These are phyloP conservation scores for Conus ventricosus DNA, from an alignment of 1,140 invertebrate genomes.

Conservation along the genomic window DNA sequence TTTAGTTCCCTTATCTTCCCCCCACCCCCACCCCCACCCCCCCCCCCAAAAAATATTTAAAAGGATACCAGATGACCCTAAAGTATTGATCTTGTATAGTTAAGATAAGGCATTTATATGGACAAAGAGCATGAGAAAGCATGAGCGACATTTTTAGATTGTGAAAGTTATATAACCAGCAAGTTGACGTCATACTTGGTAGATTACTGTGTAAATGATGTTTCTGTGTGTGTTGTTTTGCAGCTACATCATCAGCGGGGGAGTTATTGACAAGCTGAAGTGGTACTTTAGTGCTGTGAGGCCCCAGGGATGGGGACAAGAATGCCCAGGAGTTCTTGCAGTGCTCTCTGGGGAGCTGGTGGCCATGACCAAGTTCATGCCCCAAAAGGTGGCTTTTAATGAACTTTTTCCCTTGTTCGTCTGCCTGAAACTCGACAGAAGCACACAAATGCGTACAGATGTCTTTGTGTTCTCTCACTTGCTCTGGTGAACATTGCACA, in stretches of 20 bases:
- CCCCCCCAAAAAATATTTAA: too few relatives aligned
- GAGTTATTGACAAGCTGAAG: conserved; percentile 82
- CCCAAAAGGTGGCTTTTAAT: conserved; percentile 68
- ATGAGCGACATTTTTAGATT: too few relatives aligned
- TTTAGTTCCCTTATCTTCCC: too few relatives aligned
- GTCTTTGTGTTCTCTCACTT: too few relatives aligned
- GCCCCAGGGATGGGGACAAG: conserved; percentile 79
- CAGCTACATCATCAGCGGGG: conserved; percentile 82
- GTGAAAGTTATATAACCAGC: too few relatives aligned
- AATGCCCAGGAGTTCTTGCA: conserved; percentile 77
- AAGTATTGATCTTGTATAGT: too few relatives aligned
- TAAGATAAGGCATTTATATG: too few relatives aligned
- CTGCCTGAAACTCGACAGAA: background rate
- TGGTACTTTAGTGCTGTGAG: conserved; percentile 80
- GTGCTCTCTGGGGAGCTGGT: conserved; percentile 79
- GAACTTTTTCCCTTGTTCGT: background rate
- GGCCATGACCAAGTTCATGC: conserved; percentile 77
- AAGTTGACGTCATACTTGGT: too few relatives aligned
- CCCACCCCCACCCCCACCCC: too few relatives aligned
- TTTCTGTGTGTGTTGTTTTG: conserved; percentile 48
- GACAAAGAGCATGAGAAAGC: background rate
- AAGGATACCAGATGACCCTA: too few relatives aligned
- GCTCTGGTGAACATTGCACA: too few relatives aligned
- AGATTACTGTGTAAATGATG: background rate
- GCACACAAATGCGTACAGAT: background rate